Percentiles rank a stretch among this genome's conserved stretches.
Conservation (phyloP, 1,140 invertebrate genomes). For the Archivesica marissinica region DNA sequence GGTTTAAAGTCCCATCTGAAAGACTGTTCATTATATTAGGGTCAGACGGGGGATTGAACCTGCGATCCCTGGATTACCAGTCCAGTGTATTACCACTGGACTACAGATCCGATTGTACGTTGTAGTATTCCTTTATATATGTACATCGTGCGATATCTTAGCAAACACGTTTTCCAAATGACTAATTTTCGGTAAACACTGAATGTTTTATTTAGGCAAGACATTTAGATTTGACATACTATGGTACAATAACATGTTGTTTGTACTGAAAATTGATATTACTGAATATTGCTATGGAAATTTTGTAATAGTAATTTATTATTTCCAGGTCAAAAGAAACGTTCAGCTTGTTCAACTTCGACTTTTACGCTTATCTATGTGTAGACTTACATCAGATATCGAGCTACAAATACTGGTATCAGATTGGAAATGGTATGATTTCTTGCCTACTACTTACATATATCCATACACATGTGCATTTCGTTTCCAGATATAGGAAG, state of each 20-base stretch:
- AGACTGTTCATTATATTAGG: no score
- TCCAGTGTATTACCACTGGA: no score
- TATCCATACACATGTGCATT: no score
- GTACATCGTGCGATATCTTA: neutral
- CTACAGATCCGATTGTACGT: no score
- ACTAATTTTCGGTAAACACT: neutral
- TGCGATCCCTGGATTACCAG: no score
- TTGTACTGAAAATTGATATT: neutral
- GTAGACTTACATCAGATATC: slow-evolving; percentile 38
- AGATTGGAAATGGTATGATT: slow-evolving; percentile 37
- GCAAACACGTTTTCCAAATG: neutral
- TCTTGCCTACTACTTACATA: no score
- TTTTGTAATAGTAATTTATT: neutral
- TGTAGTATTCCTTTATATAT: no score
- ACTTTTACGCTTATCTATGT: slow-evolving; percentile 29
- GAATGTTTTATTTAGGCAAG: neutral
- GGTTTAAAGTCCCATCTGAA: no score
- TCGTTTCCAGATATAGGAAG: no score
- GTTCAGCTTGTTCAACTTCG: neutral
- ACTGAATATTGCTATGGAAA: neutral
- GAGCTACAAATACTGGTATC: slow-evolving; percentile 56
- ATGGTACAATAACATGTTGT: neutral
- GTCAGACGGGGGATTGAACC: no score
- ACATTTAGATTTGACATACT: neutral
- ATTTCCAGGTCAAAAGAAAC: slow-evolving; percentile 28